Conservation (phyloP, 92 coral and sea anemone genomes). For the Umimayanthus chanpuru region DNA sequence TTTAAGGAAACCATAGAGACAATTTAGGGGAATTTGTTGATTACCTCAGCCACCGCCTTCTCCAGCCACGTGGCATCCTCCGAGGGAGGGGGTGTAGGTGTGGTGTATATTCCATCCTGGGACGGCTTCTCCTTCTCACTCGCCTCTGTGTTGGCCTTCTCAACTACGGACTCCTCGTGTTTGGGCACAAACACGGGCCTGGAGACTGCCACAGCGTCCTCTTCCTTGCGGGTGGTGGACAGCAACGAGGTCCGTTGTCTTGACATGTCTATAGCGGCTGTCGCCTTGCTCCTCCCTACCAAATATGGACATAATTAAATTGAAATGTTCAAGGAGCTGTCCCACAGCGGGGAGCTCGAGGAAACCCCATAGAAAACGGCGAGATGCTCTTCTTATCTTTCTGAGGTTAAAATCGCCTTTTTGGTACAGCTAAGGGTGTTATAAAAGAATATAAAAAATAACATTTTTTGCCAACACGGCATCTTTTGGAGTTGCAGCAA, state of each 20-base stretch:
- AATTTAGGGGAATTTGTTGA: not conserved
- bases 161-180: slow-evolving; percentile 64
- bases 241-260: slow-evolving; percentile 76
- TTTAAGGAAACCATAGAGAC: too few relatives aligned
- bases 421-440: too few relatives aligned
- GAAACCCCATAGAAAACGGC: too few relatives aligned
- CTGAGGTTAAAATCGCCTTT: too few relatives aligned
- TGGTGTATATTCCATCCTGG: slow-evolving; percentile 70
- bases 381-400: too few relatives aligned
- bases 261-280: slow-evolving; percentile 79
- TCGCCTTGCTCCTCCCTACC: slow-evolving; percentile 84
- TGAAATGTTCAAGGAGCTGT: not conserved
- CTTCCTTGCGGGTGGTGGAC: slow-evolving; percentile 69
- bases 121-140: slow-evolving; percentile 60
- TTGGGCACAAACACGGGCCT: slow-evolving; percentile 67
- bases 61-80: slow-evolving; percentile 94
- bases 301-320: not conserved
- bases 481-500: too few relatives aligned
- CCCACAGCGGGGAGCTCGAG: not conserved
- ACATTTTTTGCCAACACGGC: too few relatives aligned
- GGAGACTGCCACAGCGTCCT: slow-evolving; percentile 74
- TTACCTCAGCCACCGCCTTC: slow-evolving; percentile 91
- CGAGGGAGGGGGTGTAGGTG: slow-evolving; percentile 75
- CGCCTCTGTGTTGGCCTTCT: slow-evolving; percentile 86
- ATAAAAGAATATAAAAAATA: too few relatives aligned